Conservation (phyloP, 1,140 invertebrate species). For the honey bee (Apis mellifera) region DNA sequence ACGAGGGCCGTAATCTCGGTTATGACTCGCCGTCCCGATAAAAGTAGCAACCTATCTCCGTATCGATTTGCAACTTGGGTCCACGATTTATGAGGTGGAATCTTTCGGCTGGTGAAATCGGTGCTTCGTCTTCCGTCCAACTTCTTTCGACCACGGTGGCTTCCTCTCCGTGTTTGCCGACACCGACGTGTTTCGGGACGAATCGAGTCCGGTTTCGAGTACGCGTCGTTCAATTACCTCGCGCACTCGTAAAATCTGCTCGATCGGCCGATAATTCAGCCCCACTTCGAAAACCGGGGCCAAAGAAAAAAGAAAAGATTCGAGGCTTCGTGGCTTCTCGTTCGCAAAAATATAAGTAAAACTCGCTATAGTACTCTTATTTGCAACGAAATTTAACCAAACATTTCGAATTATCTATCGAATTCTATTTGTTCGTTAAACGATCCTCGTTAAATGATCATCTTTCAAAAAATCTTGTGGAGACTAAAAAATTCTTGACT, state of each 20-base stretch:
- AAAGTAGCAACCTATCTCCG: background rate
- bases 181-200: too few species aligned
- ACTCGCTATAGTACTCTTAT: too few species aligned
- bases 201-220: background rate
- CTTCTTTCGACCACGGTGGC: background rate
- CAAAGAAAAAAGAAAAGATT: background rate
- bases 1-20: background rate
- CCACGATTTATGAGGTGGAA: background rate
- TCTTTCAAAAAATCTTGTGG: too few species aligned
- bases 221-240: background rate
- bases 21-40: background rate
- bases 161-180: background rate
- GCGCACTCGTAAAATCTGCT: background rate
- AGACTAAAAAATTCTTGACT: background rate
- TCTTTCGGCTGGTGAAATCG: conserved; percentile 40
- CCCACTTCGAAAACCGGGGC: background rate
- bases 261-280: background rate
- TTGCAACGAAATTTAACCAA: too few species aligned
- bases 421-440: too few species aligned
- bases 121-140: background rate
- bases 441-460: too few species aligned
- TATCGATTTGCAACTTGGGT: conserved; percentile 13
- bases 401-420: too few species aligned
- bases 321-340: too few species aligned
- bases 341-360: too few species aligned